Base-by-base conservation (phyloP, 2,888 invertebrate species). In the Orthosia incerta region DNA sequence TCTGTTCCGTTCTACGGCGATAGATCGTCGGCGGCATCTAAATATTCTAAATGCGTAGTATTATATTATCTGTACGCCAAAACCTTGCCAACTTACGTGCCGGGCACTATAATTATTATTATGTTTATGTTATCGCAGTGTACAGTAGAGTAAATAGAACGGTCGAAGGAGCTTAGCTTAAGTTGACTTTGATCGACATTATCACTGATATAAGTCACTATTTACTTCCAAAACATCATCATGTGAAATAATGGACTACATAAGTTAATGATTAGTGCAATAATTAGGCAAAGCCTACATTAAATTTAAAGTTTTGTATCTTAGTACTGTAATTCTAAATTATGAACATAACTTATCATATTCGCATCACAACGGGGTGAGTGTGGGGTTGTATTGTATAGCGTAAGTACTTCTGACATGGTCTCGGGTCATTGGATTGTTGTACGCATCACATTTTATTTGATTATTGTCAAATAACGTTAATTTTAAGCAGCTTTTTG, bases 231-330 rank as follows among this genome's bases (percentile, higher is more conserved):
- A 91, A 92, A 92, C 92, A 93, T 94, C 93, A 93, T 91, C 89
- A 88, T 91, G 91, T 93, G 89, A 90, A 92, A 92, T 91, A 91
- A 92, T 93, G 90, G 90, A 92, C 91, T 93, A 94, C 92, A 93
- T 94, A 94, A 94, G 91, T 94, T 92, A 90, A 86, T 86, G 80
- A 87, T 93, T 94, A 95, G 96, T 96, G 96, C 96, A 96, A 96
- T 96, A 96, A 95, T 93, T 89, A 91, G 96, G 96, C 96, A 95
- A 95, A 96, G 96, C 96, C 96, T 95, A 94, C 90, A 86, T 91
- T 94, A 93, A 92, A 92, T 89, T 91, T 88, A 91, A 92, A 91
- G 87, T 93, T 93, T 95, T 95, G 94, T 95, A 95, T 94, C 90
- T 92, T 94, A 95, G 93, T 90, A 92, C 89, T 90, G 90, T 93